A percentile compares a stretch with the other conserved stretches of the same genome.
Evolutionary conservation across 92 coral and sea anemone species (phyloP).

Genomic region (Montipora capitata): DNA sequence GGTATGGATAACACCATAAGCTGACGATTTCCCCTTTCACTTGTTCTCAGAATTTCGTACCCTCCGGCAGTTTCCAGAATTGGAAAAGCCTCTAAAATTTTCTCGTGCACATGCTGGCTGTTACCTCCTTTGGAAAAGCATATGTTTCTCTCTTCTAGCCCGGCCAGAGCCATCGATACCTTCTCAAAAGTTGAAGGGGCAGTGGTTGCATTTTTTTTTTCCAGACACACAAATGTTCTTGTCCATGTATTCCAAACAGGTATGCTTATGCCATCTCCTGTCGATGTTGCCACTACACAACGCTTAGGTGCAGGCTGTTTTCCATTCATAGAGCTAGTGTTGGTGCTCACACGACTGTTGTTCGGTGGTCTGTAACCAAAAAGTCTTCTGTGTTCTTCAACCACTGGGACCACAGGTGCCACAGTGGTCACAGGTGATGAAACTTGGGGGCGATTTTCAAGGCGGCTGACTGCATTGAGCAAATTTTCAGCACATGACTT

Average conservation of each 20-base stretch:
- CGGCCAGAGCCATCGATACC: constrained; percentile 68
- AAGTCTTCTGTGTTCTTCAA: constrained; percentile 72
- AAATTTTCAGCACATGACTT: constrained; percentile 62
- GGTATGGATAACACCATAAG: too few species aligned
- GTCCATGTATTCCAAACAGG: too few species aligned
- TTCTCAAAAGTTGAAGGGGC: constrained; percentile 64
- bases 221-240: constrained; percentile 11
- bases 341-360: constrained; percentile 23
- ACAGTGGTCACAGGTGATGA: constrained; percentile 6
- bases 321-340: constrained; percentile 22
- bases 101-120: constrained; percentile 27
- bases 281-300: constrained; percentile 20
- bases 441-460: constrained; percentile 45
- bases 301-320: constrained; percentile 48
- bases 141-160: too few species aligned
- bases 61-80: constrained; percentile 47
- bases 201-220: constrained; percentile 44
- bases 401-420: constrained; percentile 20
- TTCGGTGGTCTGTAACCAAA: constrained; percentile 74
- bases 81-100: too few species aligned
- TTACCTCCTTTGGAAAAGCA: too few species aligned
- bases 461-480: constrained; percentile 62
- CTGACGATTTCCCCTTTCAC: too few species aligned
- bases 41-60: too few species aligned
- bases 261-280: constrained; percentile 21